Evolutionary conservation across 2,113 vertebrate genomes (phyloP), one percentile per base, ranked within the genome.

Genomic region (Eupsittula cactorum): DNA sequence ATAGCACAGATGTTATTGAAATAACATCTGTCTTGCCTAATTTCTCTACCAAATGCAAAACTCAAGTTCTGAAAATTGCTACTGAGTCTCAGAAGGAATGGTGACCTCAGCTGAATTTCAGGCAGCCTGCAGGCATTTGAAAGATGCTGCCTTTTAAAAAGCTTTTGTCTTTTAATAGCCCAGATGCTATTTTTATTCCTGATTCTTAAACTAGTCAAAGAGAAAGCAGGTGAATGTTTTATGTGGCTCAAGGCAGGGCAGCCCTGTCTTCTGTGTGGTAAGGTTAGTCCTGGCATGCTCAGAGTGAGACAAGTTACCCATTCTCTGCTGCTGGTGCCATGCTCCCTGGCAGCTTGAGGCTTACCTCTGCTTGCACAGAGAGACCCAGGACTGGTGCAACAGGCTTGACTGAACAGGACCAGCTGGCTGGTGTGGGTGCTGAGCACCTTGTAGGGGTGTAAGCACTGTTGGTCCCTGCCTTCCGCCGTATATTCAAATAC

Each of bases 381-480:
- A 55, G 20, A 29, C 23, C 13, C 31, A 23, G 57, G 14, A 23
- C 33, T 52, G 75, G 35, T 75, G 33, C 52, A 63, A 14, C 25
- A 71, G 42, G 28, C 63, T 67, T 60, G 29, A 8, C n/a, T 90
- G 74, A 71, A 6, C 23, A 59, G 20, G 29, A 55, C 71, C 79
- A 44, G 12, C 33, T 76, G 59, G 49, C 37, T 46, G 12, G 7
- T n/a, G 42, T 24, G 73, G 23, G 31, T 63, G 44, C 41, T 84
- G 73, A 76, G 59, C 59, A 41, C 13, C 33, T 1, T 42, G 44
- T 39, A 55, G 71, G 49, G 37, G 41, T 0, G 0, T 1, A 13
- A 44, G 31, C 33, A 8, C 42, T 75, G 42, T 9, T 24, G 20
- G 39, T 81, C 46, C 50, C 49, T 70, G 15, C 14, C 41, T 81